Base-by-base conservation (phyloP, 2,888 invertebrate species). In the Tetragonula carbonaria region DNA sequence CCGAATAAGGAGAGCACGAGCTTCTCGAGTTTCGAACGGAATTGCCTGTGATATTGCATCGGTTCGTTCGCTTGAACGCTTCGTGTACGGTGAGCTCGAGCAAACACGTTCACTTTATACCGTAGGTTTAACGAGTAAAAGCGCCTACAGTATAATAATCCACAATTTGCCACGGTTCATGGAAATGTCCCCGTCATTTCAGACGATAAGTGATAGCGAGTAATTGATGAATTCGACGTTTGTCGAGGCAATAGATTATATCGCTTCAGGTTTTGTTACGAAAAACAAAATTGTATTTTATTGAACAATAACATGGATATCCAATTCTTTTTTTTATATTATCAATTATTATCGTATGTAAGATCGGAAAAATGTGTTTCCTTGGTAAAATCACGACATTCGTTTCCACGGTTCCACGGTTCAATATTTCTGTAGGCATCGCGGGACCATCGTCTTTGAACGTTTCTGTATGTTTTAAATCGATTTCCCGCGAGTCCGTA, bases 1-100 rank as follows among this genome's bases (percentile, higher is more conserved):
- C 90, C 90, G 88, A 89, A 89, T 90, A 89, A 89, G 89, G 89
- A 88, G 85, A 77, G 79, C 67, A 73, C 76, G 38, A 76, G 71
- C 79, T 74, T 76, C 82, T 84, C 80, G 75, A 63, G 82, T 87
- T 73, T 88, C 71, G 66, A 77, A 70, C 55, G 55, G 77, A 86
- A 88, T 83, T 74, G 80, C 28, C 53, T 55, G 76, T 74, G 76
- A 59, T 59, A 59, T 80, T 59, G 67, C 71, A 45, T 73, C 68
- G 68, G 28, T 50, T 73, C 68, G 53, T 28, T 75, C 76, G 84
- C 59, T 80, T 70, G 59, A 74, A 76, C 62, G 59, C 79, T 38
- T 75, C 59, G 55, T 18, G 57, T 53, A 77, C 63, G 28, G 51
- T 63, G 51, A 63, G 72, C 79, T 79, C 72, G 72, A 72, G 59